phyloP scores from a whole-genome alignment of 2,113 vertebrate species.

The Phoenicopterus ruber region DNA sequence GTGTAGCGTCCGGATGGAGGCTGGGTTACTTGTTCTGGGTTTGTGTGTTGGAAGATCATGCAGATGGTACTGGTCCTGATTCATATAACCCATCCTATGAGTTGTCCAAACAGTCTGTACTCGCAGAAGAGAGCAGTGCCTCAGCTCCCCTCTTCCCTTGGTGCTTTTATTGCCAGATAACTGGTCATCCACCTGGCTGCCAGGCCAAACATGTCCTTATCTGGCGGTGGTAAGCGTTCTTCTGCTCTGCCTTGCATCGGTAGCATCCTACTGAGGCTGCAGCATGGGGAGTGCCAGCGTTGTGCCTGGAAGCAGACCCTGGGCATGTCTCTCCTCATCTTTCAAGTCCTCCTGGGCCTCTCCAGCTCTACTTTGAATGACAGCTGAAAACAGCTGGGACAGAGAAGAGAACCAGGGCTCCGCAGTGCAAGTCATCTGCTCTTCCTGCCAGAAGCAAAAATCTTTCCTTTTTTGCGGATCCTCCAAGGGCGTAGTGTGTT shows the following conservation, averaged over 20 bases:
- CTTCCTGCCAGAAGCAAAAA: neutral
- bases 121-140: neutral
- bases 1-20: neutral
- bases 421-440: neutral
- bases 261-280: neutral
- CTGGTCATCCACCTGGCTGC: neutral
- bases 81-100: neutral
- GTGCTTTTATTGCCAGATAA: neutral
- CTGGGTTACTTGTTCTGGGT: neutral
- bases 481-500: neutral
- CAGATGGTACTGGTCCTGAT: neutral
- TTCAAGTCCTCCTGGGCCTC: neutral
- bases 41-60: neutral
- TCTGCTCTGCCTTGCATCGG: neutral
- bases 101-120: neutral
- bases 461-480: neutral
- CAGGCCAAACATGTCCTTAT: neutral
- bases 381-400: neutral
- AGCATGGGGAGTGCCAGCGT: neutral
- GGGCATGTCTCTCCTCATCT: neutral
- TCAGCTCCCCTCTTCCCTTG: neutral
- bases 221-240: neutral
- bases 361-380: neutral
- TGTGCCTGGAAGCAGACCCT: neutral
- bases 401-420: slow-evolving; percentile 6